Conservation (phyloP, 1,140 invertebrate species). For the Paraescarpia echinospica region DNA sequence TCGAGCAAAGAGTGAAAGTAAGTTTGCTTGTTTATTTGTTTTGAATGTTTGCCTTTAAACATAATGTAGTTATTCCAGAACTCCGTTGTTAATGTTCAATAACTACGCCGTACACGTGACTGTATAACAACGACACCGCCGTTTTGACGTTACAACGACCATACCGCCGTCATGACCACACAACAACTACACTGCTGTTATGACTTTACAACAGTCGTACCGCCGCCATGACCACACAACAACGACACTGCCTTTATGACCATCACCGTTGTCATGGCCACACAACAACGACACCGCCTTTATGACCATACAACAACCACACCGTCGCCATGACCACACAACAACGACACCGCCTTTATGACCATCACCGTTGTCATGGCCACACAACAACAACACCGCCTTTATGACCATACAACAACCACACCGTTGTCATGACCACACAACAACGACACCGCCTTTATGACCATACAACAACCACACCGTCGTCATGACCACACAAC, state of each 20-base stretch:
- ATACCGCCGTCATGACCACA: neutral
- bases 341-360: no score
- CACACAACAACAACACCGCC: no score
- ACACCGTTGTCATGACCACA: no score
- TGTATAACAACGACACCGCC: neutral
- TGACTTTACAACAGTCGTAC: neutral
- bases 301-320: no score
- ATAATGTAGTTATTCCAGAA: neutral
- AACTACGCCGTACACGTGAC: neutral
- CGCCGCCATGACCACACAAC: neutral
- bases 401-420: no score
- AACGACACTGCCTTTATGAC: neutral
- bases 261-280: neutral
- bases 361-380: no score
- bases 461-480: no score
- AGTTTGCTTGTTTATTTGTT: neutral
- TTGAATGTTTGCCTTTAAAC: neutral
- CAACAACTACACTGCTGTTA: neutral
- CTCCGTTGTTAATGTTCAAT: no score
- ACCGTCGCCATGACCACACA: no score
- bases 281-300: neutral
- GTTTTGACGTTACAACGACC: neutral
- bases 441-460: no score
- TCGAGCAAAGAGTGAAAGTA: neutral
- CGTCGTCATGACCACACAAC: no score